phyloP scores from a whole-genome alignment of 2,797 vertebrate species.

The Decapterus maruadsi region DNA sequence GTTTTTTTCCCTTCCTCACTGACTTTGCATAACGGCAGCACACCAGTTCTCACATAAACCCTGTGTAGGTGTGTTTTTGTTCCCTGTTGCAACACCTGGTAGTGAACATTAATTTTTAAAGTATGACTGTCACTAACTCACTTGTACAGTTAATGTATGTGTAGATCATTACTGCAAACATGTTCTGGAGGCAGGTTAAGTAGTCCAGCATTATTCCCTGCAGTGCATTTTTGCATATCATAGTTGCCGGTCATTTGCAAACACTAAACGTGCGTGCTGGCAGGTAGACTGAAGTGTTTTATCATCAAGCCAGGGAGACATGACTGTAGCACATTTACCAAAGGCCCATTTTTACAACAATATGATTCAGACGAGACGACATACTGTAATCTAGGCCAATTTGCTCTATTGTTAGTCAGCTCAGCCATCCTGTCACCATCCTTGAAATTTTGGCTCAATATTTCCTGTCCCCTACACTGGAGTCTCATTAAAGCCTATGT shows the following conservation, averaged over 20 bases:
- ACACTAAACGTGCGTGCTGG: neutral
- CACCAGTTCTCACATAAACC: neutral
- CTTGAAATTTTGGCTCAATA: constrained; percentile 20
- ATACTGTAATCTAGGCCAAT: constrained; percentile 21
- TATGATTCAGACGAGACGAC: neutral
- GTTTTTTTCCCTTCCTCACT: neutral
- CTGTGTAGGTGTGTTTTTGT: neutral
- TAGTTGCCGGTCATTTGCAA: neutral
- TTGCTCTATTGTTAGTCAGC: constrained; percentile 27
- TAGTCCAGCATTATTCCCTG: neutral
- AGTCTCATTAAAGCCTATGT: constrained; percentile 43
- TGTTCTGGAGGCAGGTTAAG: neutral
- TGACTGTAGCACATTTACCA: constrained; percentile 3
- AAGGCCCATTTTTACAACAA: neutral
- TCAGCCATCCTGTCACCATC: constrained; percentile 35
- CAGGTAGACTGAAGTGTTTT: neutral
- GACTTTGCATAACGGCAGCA: neutral
- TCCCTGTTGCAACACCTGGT: neutral
- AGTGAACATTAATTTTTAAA: neutral
- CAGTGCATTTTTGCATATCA: too few relatives aligned
- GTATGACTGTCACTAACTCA: neutral
- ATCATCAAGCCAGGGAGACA: constrained; percentile 2
- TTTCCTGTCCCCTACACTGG: constrained; percentile 3
- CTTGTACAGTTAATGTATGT: neutral
- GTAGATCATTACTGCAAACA: neutral